Conservation (phyloP, 2,797 vertebrate species). For the Sphenopsis melanotis region DNA sequence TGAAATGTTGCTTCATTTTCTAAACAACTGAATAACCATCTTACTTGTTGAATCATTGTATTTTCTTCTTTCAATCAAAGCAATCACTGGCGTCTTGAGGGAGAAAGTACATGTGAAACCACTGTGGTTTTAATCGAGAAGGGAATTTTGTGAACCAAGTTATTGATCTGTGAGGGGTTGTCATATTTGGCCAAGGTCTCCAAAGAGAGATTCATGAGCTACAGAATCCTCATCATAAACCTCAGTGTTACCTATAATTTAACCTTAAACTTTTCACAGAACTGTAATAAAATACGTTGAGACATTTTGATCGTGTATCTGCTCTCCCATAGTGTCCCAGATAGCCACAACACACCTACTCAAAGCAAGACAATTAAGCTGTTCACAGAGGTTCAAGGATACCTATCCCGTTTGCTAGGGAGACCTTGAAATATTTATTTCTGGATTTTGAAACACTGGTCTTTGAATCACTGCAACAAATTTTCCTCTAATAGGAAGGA, state of each 20-base stretch:
- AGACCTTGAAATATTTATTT: not conserved
- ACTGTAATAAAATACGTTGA: not conserved
- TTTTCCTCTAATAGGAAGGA: not conserved
- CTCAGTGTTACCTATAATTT: not conserved
- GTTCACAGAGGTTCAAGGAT: not conserved
- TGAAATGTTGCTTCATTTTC: not conserved
- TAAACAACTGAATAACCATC: not conserved
- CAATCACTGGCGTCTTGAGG: not conserved
- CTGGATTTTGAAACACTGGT: not conserved
- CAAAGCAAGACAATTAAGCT: not conserved
- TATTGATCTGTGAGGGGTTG: not conserved
- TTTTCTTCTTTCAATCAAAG: not conserved
- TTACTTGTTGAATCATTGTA: not conserved
- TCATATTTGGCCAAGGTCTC: not conserved
- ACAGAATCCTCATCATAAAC: not conserved
- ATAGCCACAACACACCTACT: not conserved
- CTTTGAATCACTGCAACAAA: not conserved
- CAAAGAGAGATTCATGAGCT: not conserved
- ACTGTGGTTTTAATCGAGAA: not conserved
- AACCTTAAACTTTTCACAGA: not conserved
- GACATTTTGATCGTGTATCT: not conserved
- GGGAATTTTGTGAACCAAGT: not conserved
- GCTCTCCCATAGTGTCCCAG: not conserved
- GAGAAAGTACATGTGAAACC: not conserved
- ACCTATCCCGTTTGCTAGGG: not conserved